Evolutionary conservation across 2,113 vertebrate genomes (phyloP), one percentile per base, ranked within the genome.

Genomic region (Thermophis baileyi): DNA sequence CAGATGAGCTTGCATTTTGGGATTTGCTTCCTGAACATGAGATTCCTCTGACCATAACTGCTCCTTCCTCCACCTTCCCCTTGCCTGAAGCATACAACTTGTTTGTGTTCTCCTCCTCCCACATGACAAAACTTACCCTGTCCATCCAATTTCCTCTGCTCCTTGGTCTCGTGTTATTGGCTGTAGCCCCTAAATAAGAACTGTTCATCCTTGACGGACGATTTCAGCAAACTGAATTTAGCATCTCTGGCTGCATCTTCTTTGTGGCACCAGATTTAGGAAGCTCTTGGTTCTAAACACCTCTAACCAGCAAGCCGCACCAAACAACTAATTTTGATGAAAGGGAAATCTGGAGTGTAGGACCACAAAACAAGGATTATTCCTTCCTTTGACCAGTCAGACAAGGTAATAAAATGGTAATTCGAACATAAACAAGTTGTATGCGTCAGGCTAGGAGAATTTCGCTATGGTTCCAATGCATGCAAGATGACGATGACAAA

Each of bases 141-240:
- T 53, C 93, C 12, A n/a, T 94, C 57, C 93, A 0, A 35, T 94
- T 93, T 35, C 16, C 0, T 92, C 69, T 88, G 92, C 95, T 94
- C 95, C 95, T 7, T 94, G 8, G 35, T 89, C 91, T 94, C 2
- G 1, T 89, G 44, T 92, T 54, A 97, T 97, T 97, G 97, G 97
- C 54, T 4, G 6, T 50, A 0, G 93, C 27, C 55, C 88, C 87
- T 89, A 63, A 96, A 95, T 97, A 97, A 90, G 81, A 97, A 92
- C 85, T 53, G 2, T 88, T 51, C 3, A 0, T 55, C 12, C n/a
- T 16, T 0, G 11, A 24, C 0, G 89, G 89, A 55, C 14, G 24
- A 91, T n/a, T 95, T 90, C 74, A 0, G 90, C 60, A 1, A 89
- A 86, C 9, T 88, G n/a, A 4, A 88, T 7, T 74, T 40, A 4